A percentile compares a stretch with the other conserved stretches of the same genome.
These are phyloP conservation scores for Sylvicola cinctus DNA, from an alignment of 2,888 invertebrate species.

Conservation along the genomic window DNA sequence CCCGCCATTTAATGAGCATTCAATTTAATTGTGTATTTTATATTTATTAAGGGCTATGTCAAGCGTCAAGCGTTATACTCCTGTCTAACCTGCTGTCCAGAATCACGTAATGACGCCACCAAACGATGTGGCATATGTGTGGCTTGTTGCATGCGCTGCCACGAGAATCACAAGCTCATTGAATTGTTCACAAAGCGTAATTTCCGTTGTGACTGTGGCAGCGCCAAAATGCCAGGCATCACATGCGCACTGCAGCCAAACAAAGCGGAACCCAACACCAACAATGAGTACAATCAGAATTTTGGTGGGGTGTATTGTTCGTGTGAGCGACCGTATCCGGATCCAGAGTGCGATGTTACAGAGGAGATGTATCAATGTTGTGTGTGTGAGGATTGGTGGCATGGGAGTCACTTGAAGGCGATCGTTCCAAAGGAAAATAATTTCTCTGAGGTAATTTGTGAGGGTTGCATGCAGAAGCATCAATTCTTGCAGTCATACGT, in stretches of 20 bases:
- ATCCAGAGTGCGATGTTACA: constrained; percentile 57
- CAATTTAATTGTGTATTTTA: background rate
- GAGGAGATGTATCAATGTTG: constrained; percentile 95
- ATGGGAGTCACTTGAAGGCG: constrained; percentile 52
- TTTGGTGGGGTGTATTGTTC: constrained; percentile 82
- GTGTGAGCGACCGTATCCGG: constrained; percentile 86
- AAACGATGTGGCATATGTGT: constrained; percentile 73
- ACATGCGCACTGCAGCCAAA: constrained; percentile 46
- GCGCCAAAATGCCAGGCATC: constrained; percentile 44
- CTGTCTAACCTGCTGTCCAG: constrained; percentile 72
- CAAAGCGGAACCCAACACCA: constrained; percentile 36
- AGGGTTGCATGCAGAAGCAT: constrained; percentile 51
- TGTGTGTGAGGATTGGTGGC: constrained; percentile 96
- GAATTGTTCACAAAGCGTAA: constrained; percentile 93
- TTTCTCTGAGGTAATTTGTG: constrained; percentile 70
- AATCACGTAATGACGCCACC: constrained; percentile 32
- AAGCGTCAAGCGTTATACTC: constrained; percentile 87
- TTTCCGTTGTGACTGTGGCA: constrained; percentile 92
- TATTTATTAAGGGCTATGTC: constrained; percentile 52
- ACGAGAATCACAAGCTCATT: constrained; percentile 85
- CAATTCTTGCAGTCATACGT: constrained; percentile 54
- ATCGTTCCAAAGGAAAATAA: constrained; percentile 33
- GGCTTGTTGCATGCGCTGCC: constrained; percentile 86
- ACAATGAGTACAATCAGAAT: constrained; percentile 81
- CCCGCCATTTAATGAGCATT: constrained; percentile 1